Conservation (phyloP, 1,140 invertebrate species). For the Neuroterus valhalla region DNA sequence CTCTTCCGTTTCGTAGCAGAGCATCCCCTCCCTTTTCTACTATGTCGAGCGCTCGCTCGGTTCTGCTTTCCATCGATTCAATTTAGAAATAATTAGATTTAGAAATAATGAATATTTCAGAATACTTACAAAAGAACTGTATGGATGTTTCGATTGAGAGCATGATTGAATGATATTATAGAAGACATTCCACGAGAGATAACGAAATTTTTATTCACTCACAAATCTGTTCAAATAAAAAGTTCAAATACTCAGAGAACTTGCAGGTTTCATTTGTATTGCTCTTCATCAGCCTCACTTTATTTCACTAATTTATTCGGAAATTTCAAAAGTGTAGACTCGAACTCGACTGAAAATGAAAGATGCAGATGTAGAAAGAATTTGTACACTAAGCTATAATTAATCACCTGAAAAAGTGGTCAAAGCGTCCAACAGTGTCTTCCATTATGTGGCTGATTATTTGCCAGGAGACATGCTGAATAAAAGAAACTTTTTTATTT, state of each 20-base stretch:
- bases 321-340: background rate
- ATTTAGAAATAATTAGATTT: slow-evolving; percentile 10
- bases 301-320: background rate
- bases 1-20: no score
- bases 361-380: background rate
- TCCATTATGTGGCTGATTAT: background rate
- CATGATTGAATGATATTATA: background rate
- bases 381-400: background rate
- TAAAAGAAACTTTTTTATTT: no score
- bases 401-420: background rate
- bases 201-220: background rate
- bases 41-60: no score
- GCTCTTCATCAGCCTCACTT: background rate
- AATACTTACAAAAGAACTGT: background rate
- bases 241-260: background rate
- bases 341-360: background rate
- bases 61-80: no score
- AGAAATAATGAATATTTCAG: slow-evolving; percentile 11
- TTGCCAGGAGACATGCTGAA: background rate
- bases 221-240: background rate
- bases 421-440: background rate
- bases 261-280: background rate
- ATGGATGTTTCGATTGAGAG: background rate
- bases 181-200: background rate
- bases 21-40: no score